Percentiles rank a stretch among this genome's conserved stretches.
phyloP scores from a whole-genome alignment of 2,797 vertebrate species.

The Chrosomus eos region DNA sequence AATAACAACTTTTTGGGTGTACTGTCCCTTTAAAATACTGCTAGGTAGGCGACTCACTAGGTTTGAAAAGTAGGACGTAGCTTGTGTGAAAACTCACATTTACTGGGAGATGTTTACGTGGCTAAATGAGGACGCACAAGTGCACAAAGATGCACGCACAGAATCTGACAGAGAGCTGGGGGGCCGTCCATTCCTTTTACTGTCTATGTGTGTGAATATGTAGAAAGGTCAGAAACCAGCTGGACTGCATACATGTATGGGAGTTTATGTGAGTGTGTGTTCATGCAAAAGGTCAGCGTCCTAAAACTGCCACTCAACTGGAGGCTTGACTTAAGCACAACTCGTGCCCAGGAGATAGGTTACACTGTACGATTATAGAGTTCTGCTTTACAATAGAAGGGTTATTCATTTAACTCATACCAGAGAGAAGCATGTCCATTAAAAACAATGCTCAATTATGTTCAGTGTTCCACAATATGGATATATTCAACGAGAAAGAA shows the following conservation, averaged over 20 bases:
- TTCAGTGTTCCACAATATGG: conserved; percentile 27
- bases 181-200: conserved; percentile 39
- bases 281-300: conserved; percentile 52
- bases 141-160: conserved; percentile 30
- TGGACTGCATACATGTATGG: conserved; percentile 22
- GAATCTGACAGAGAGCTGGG: conserved; percentile 33
- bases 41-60: background rate
- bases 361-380: conserved; percentile 10
- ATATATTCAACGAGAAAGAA: background rate
- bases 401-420: background rate
- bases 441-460: conserved; percentile 35
- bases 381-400: background rate
- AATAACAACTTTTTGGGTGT: background rate
- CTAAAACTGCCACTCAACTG: conserved; percentile 48
- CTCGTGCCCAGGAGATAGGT: conserved; percentile 34
- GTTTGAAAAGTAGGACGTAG: background rate
- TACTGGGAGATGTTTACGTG: conserved; percentile 28
- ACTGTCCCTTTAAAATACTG: background rate
- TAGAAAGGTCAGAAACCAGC: conserved; percentile 56
- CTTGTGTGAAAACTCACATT: background rate
- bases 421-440: background rate
- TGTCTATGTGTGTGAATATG: conserved; percentile 51
- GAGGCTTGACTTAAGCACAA: conserved; percentile 12
- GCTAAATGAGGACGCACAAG: conserved; percentile 20
- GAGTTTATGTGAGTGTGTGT: conserved; percentile 35